Base-by-base conservation (phyloP, 2,113 vertebrate species). In the Tringa solitaria region DNA sequence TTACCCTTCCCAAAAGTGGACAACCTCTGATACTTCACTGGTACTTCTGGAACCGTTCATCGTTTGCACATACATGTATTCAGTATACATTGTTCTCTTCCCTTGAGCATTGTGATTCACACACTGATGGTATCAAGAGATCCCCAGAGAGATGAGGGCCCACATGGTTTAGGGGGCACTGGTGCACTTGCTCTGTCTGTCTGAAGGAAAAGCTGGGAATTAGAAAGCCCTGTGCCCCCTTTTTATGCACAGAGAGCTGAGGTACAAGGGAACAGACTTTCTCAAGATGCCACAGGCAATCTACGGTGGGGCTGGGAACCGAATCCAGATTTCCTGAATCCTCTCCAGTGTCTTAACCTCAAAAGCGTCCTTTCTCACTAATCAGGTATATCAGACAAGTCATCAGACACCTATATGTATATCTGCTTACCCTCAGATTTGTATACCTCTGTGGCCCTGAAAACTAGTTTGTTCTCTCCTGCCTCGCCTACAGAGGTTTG, bases 391-490 rank as follows among this genome's bases (percentile, higher is more conserved):
- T 97, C 94, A 96, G 92, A 92, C 23, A 1, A 96, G 81, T 95
- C 93, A 96, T 96, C 96, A 95, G 92, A 95, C 95, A 95, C 69
- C 86, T 93, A 68, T 90, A 93, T 93, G 95, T 96, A 94, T 39
- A 76, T 78, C 61, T 89, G 68, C 63, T 72, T 95, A 91, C 89
- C 95, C 88, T 80, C 69, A 94, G 69, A 90, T 90, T 79, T 84
- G 87, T 89, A 92, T 84, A 69, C 91, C 74, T 96, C 89, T 96
- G 78, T 57, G 69, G 80, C 82, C 77, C 84, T 61, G 61, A 95
- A 95, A 95, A 96, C 95, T 30, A 79, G 96, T 96, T 95, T 94
- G 94, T 96, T 93, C 84, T 96, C 93, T 95, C 89, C 81, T 95
- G 84, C 81, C 89, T 89, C 84, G 0, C 94, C 96, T 91, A 89